Conservation (phyloP, 2,113 vertebrate genomes). For the Polypterus senegalus region DNA sequence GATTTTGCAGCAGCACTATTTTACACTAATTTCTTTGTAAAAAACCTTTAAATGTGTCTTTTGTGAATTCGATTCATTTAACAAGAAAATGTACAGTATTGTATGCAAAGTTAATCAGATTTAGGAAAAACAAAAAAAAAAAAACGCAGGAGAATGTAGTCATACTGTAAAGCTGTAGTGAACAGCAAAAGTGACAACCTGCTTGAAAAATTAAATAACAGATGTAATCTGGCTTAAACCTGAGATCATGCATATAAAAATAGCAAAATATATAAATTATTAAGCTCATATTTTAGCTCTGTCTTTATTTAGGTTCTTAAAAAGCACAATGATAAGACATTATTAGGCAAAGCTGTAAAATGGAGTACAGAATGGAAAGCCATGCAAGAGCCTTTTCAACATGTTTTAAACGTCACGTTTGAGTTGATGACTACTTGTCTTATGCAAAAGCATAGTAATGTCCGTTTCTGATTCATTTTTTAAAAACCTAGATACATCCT, state of each 20-base stretch:
- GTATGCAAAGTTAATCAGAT: not conserved
- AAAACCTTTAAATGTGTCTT: not conserved
- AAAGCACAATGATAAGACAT: not conserved
- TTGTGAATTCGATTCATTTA: not conserved
- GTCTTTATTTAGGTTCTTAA: not conserved
- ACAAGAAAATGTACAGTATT: not conserved
- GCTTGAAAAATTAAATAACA: not conserved
- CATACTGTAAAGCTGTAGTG: not conserved
- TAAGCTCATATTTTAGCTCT: not conserved
- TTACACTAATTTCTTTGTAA: not conserved
- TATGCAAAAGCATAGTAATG: not conserved
- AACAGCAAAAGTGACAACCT: not conserved
- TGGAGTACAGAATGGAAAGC: not conserved
- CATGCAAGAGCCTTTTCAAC: not conserved
- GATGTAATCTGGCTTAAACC: too few species aligned
- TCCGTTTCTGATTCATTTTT: not conserved
- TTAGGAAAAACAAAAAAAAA: not conserved
- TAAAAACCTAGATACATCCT: not conserved
- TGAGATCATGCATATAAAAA: not conserved
- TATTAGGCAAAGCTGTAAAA: not conserved
- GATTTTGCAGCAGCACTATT: too few species aligned
- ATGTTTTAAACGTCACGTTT: not conserved
- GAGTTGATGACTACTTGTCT: not conserved
- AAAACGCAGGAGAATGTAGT: not conserved
- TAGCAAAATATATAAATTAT: not conserved